Percentiles rank a stretch among this genome's conserved stretches.
These are phyloP conservation scores for Strongylocentrotus purpuratus DNA, from an alignment of 35 echinoderm and acorn worm species.

Conservation along the genomic window DNA sequence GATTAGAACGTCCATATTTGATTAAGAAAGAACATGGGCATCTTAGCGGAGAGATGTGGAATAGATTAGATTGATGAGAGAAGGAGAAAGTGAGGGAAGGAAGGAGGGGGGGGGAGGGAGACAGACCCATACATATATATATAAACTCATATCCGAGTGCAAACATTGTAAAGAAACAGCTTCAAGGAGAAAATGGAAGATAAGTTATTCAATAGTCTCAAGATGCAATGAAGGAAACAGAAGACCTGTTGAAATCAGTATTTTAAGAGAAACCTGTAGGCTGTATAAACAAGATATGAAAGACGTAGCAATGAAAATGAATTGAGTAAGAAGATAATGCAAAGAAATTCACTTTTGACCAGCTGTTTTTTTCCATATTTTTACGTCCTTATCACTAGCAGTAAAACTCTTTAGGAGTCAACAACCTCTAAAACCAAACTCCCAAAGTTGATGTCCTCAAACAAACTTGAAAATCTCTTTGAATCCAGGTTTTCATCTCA, in stretches of 20 bases:
- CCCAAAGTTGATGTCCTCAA: neutral
- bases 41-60: neutral
- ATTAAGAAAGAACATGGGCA: neutral
- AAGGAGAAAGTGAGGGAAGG: neutral
- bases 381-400: neutral
- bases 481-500: neutral
- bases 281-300: neutral
- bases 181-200: neutral
- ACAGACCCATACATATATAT: neutral
- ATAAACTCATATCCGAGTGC: neutral
- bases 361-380: neutral
- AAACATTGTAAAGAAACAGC: neutral
- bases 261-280: too few relatives aligned
- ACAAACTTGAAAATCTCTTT: neutral
- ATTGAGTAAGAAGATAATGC: neutral
- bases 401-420: neutral
- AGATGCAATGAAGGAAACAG: neutral
- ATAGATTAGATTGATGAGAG: neutral
- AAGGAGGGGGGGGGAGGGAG: neutral
- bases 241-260: too few relatives aligned
- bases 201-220: neutral
- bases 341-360: neutral
- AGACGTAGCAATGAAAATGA: neutral
- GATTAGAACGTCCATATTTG: neutral
- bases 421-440: neutral